Evolutionary conservation across 2,888 invertebrate genomes (phyloP).

Genomic region (Xylocampa areola): DNA sequence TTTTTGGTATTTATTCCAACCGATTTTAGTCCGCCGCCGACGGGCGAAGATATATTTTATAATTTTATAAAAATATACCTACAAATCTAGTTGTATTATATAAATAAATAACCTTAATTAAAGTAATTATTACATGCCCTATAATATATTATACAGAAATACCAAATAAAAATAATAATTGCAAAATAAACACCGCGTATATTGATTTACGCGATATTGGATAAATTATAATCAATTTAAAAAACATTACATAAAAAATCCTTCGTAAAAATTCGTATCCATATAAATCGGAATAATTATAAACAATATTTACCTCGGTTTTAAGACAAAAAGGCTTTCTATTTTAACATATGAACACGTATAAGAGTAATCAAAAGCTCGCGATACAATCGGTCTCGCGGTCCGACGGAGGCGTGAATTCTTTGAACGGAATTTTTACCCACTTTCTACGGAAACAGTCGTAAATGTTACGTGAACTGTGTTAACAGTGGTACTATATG

Average conservation of each 20-base stretch:
- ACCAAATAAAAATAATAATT: no score
- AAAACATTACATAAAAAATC: neutral
- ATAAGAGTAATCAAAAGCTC: constrained; percentile 48
- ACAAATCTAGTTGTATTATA: no score
- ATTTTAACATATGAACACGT: constrained; percentile 55
- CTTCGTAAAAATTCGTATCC: neutral
- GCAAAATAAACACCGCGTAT: no score
- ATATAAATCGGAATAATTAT: neutral
- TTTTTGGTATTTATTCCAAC: no score
- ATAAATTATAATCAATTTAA: neutral
- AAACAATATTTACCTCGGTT: neutral
- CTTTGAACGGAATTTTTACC: constrained; percentile 55
- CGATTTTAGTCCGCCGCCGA: no score
- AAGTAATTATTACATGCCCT: no score
- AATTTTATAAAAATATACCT: no score
- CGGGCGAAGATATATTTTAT: no score
- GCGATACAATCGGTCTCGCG: constrained; percentile 51
- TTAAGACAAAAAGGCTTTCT: constrained; percentile 38
- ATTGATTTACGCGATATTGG: no score
- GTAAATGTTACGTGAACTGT: constrained; percentile 56
- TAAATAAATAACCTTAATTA: no score
- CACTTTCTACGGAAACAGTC: constrained; percentile 59
- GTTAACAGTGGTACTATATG: constrained; percentile 44
- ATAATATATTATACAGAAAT: no score
- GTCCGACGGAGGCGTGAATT: constrained; percentile 58